A percentile compares a stretch with the other conserved stretches of the same genome.
Conservation (phyloP, 1,140 invertebrate species). For the Maniola jurtina region DNA sequence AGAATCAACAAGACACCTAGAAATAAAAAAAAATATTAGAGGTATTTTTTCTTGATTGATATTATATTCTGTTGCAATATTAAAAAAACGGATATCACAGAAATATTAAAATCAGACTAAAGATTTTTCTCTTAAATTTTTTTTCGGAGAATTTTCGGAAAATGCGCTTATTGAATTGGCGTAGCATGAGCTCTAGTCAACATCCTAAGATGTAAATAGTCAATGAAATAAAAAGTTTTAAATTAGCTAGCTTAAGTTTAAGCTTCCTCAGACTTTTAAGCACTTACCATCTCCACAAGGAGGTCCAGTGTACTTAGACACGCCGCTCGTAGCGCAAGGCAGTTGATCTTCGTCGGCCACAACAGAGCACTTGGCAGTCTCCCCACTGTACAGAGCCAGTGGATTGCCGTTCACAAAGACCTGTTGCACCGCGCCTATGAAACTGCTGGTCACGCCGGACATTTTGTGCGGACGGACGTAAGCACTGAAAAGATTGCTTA, state of each 20-base stretch:
- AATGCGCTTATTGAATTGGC: too few species aligned
- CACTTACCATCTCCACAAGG: conserved; percentile 71
- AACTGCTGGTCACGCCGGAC: conserved; percentile 85
- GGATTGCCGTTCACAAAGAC: conserved; percentile 89
- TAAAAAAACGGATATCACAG: not conserved
- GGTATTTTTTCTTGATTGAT: too few species aligned
- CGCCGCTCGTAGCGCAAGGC: conserved; percentile 72
- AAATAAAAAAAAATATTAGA: too few species aligned
- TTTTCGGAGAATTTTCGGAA: too few species aligned
- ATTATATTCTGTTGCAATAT: too few species aligned
- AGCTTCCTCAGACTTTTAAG: not conserved
- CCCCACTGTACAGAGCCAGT: conserved; percentile 58
- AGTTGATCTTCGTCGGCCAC: conserved; percentile 68
- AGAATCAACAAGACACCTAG: too few species aligned
- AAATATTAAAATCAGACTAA: not conserved
- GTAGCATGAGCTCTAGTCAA: too few species aligned
- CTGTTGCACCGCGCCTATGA: conserved; percentile 91
- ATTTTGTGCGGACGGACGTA: conserved; percentile 86
- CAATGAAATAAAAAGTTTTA: too few species aligned
- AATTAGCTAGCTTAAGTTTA: too few species aligned
- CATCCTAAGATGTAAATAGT: too few species aligned
- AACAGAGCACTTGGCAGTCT: conserved; percentile 67
- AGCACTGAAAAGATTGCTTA: conserved; percentile 74
- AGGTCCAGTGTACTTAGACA: conserved; percentile 68
- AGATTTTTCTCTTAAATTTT: too few species aligned